Evolutionary conservation across 1,140 invertebrate genomes (phyloP), one percentile per base, ranked within the genome.

Genomic region (Archivesica marissinica): DNA sequence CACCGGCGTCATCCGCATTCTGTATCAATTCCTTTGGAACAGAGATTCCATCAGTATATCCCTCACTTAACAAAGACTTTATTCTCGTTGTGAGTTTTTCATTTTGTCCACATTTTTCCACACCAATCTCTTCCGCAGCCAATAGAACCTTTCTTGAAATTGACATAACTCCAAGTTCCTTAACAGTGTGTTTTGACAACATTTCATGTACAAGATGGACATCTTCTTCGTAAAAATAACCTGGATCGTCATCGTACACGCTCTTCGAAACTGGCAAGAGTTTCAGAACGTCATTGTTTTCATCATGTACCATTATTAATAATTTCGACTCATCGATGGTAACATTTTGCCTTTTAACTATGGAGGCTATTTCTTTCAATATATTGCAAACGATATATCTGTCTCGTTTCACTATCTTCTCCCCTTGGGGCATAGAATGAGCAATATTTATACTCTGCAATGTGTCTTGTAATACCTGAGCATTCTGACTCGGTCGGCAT

Each of bases 1-100:
- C 92, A 41, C 89, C 88, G 30, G 93, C 92, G 89, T 93, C 93
- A 85, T 93, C 93, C 25, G 93, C 92, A 86, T 98, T 92, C 68
- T 92, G 91, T 41, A 92, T 76, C 13, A 92, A 74, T 79, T 92
- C 91, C 75, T 92, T 92, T 25, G 91, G 85, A 44, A 92, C 88
- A 70, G 90, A 88, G 17, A 91, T 77, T 15, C 91, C 92, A 72
- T 89, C 90, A 1, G 88, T 88, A 79, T 92, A 92, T 7, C 82
- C 82, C 17, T 89, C 88, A 17, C 81, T 44, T 74, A 88, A 41
- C 9, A 92, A 70, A 11, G 86, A 59, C n/a, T 84, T 66, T 15
- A 92, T 52, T 52, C 92, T 74, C 30, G 83, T 85, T 17, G 90
- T 91, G 9, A 92, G 68, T 13, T 90, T 87, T 44, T 92, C 92